Conservation (phyloP, 2,888 invertebrate species). For the Sipunculus nudus region DNA sequence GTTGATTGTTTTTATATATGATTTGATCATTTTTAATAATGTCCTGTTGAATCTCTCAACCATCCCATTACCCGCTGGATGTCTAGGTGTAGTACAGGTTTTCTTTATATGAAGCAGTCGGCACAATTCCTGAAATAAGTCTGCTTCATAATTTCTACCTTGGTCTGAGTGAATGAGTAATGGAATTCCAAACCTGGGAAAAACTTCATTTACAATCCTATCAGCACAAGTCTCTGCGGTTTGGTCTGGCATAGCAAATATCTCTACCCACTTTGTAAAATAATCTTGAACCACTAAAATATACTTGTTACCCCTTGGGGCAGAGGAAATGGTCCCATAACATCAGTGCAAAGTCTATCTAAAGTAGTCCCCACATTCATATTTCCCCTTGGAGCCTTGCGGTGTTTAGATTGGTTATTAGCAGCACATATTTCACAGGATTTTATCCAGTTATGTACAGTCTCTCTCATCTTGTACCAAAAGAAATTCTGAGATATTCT, state of each 20-base stretch:
- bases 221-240: slow-evolving; percentile 28
- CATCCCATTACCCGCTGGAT: slow-evolving; percentile 32
- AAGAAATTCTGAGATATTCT: slow-evolving; percentile 14
- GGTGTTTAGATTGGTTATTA: slow-evolving; percentile 12
- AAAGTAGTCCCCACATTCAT: slow-evolving; percentile 27
- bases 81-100: slow-evolving; percentile 27
- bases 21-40: slow-evolving; percentile 24
- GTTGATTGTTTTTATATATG: slow-evolving; percentile 33
- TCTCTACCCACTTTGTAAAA: slow-evolving; percentile 35
- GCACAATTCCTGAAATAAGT: slow-evolving; percentile 39
- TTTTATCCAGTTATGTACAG: slow-evolving; percentile 19
- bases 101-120: slow-evolving; percentile 31
- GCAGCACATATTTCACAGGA: slow-evolving; percentile 28
- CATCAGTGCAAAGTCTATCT: slow-evolving; percentile 31
- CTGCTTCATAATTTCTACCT: slow-evolving; percentile 33
- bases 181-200: slow-evolving; percentile 26
- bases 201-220: slow-evolving; percentile 31
- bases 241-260: slow-evolving; percentile 31
- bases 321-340: slow-evolving; percentile 32
- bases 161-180: slow-evolving; percentile 32
- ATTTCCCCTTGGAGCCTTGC: slow-evolving; percentile 21
- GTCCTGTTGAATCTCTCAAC: slow-evolving; percentile 30
- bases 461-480: slow-evolving; percentile 24
- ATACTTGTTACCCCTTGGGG: slow-evolving; percentile 34
- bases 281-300: slow-evolving; percentile 33